Conservation (phyloP, 2,113 vertebrate species). For the Xiphophorus maculatus region DNA sequence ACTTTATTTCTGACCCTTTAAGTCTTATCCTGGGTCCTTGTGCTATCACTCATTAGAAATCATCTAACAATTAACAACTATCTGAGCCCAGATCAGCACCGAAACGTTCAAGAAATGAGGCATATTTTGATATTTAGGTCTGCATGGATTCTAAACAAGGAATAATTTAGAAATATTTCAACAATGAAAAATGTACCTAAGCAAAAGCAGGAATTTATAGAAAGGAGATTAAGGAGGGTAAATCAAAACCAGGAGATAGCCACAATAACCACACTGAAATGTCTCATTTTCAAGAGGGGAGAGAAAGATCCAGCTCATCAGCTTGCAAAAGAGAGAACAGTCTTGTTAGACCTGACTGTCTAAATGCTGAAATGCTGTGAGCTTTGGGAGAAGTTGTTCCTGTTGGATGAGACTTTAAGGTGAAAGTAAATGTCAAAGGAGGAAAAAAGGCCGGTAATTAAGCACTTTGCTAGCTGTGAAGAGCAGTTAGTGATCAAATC, state of each 20-base stretch:
- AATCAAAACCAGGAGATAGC: neutral
- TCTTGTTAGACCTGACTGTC: conserved; percentile 9
- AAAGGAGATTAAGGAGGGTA: neutral
- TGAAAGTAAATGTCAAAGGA: conserved; percentile 44
- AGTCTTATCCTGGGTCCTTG: too few relatives aligned
- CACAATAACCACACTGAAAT: neutral
- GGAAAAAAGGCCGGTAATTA: conserved; percentile 48
- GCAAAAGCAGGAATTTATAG: neutral
- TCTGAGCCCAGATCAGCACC: too few relatives aligned
- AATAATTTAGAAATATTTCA: too few relatives aligned
- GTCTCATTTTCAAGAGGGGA: conserved; percentile 10
- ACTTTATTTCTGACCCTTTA: too few relatives aligned
- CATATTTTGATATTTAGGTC: too few relatives aligned
- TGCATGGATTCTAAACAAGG: too few relatives aligned
- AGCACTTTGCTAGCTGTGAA: conserved; percentile 27
- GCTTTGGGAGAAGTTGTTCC: conserved; percentile 6
- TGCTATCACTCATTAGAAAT: too few relatives aligned
- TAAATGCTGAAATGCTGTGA: conserved; percentile 1
- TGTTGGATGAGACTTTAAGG: conserved; percentile 45
- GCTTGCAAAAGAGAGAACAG: neutral
- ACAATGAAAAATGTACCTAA: too few relatives aligned
- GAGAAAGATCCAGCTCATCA: conserved; percentile 70
- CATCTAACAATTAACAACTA: too few relatives aligned
- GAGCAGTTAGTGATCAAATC: conserved; percentile 33
- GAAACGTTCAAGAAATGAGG: too few relatives aligned